These are phyloP conservation scores for Macaria liturata DNA, from an alignment of 2,888 invertebrate genomes.

Conservation along the genomic window DNA sequence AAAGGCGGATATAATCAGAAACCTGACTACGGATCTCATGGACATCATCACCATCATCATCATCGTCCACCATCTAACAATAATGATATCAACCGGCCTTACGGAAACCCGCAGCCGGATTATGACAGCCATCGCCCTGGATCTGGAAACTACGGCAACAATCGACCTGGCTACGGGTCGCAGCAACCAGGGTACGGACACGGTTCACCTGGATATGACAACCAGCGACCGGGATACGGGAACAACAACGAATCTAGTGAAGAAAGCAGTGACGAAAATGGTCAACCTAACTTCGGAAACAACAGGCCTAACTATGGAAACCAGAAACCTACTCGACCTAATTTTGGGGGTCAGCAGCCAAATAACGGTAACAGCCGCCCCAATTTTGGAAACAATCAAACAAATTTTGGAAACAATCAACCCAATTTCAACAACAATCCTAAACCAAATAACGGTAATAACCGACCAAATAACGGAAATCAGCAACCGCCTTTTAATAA, in stretches of 20 bases:
- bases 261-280: too few relatives aligned
- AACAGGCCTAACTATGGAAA: conserved; percentile 8
- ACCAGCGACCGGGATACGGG: conserved; percentile 14
- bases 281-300: conserved; percentile 11
- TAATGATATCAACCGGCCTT: conserved; percentile 5
- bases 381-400: conserved; percentile 14
- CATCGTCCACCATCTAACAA: conserved; percentile 7
- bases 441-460: conserved; percentile 3
- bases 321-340: conserved; percentile 19
- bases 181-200: conserved; percentile 5
- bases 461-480: conserved; percentile 21
- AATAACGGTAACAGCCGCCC: conserved; percentile 14
- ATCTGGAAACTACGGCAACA: background rate
- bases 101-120: conserved; percentile 21
- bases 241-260: conserved; percentile 1
- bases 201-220: conserved; percentile 13
- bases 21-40: conserved; percentile 36
- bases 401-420: conserved; percentile 11
- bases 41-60: conserved; percentile 32
- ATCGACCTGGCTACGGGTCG: conserved; percentile 8
- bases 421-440: conserved; percentile 20
- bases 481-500: conserved; percentile 15
- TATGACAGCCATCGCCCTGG: conserved; percentile 1
- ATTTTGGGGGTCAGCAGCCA: conserved; percentile 9
- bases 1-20: conserved; percentile 22